Conservation (phyloP, 2,888 invertebrate species). For the Papilio gigon region DNA sequence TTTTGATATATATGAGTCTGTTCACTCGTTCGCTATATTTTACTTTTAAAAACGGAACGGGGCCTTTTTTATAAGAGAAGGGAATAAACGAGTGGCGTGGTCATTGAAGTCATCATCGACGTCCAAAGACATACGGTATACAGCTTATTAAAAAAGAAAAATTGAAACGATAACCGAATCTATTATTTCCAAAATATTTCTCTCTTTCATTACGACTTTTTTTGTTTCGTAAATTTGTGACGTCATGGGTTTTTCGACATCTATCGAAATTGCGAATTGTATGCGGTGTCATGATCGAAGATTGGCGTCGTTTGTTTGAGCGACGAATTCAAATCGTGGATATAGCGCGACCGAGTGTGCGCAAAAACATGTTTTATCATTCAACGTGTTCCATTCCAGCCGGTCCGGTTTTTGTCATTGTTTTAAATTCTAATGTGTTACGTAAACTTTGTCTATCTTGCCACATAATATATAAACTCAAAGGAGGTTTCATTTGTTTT, state of each 20-base stretch:
- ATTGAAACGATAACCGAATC: too few species aligned
- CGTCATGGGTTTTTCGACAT: conserved; percentile 1
- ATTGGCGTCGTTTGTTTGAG: not conserved
- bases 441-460: not conserved
- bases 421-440: not conserved
- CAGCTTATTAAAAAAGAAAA: too few species aligned
- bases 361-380: not conserved
- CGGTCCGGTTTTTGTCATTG: not conserved
- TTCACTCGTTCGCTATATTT: too few species aligned
- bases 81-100: too few species aligned
- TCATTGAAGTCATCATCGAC: too few species aligned
- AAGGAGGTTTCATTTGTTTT: not conserved
- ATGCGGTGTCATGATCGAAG: conserved; percentile 7
- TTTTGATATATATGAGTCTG: too few species aligned
- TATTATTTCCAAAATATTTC: too few species aligned
- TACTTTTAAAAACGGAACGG: too few species aligned
- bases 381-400: not conserved
- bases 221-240: conserved; percentile 3
- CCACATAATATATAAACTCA: not conserved
- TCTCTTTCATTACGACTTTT: too few species aligned
- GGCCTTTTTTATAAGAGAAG: too few species aligned
- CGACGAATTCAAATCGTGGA: conserved; percentile 1
- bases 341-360: not conserved
- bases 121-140: too few species aligned
- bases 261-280: not conserved